Evolutionary conservation across 2,797 vertebrate genomes (phyloP).

Genomic region (Xenops minutus): DNA sequence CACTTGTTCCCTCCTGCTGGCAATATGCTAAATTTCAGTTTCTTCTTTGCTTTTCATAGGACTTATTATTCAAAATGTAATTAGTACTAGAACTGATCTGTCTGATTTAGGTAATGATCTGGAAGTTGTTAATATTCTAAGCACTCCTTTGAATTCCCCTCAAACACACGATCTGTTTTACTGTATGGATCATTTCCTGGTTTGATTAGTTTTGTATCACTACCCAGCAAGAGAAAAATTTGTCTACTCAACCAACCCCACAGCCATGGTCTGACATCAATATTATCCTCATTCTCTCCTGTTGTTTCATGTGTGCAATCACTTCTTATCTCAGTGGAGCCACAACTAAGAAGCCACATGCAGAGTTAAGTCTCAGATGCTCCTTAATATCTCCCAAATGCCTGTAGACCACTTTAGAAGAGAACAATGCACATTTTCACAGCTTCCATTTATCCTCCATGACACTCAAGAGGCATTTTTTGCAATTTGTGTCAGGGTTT

Average conservation of each 20-base stretch:
- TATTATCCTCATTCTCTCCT: neutral
- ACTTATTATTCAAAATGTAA: neutral
- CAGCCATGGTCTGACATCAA: neutral
- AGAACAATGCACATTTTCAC: conserved; percentile 2
- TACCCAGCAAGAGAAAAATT: neutral
- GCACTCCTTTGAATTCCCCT: neutral
- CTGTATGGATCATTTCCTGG: neutral
- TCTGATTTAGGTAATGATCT: neutral
- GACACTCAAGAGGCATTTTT: neutral
- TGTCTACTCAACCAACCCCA: neutral
- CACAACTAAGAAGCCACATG: neutral
- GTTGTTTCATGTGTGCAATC: neutral
- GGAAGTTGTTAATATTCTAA: neutral
- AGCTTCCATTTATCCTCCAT: neutral
- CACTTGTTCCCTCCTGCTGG: neutral
- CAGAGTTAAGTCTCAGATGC: neutral
- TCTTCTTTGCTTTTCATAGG: neutral
- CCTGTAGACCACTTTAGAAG: neutral
- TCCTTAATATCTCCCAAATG: neutral
- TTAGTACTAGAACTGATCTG: neutral
- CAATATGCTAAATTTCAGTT: neutral
- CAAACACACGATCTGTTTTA: neutral
- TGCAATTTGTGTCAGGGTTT: neutral
- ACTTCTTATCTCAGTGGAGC: neutral
- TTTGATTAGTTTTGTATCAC: neutral